Evolutionary conservation across 1,140 invertebrate genomes (phyloP), one percentile per base, ranked within the genome.

Genomic region (Drosophila funebris): DNA sequence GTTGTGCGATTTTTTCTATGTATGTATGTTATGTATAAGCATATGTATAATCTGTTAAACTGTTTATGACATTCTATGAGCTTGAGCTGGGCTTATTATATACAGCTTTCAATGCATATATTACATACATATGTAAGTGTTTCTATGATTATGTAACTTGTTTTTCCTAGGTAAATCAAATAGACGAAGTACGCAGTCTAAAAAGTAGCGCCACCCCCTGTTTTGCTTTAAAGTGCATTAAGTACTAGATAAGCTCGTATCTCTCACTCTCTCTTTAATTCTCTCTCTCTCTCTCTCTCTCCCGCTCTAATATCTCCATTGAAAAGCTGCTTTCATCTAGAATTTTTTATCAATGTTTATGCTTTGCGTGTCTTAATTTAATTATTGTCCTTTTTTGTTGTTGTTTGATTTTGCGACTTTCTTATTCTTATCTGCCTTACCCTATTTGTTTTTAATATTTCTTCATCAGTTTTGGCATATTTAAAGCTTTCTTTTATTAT

Each of bases 351-450:
- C 2, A 1, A 0, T 41, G 16, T 20, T 68, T 43, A 22, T 58
- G 24, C 52, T 58, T 46, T 37, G 27, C 9, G 43, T 50, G 16
- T 27, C 13, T 46, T 68, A 52, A 68, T 68, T 68, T 52, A 68
- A 68, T 68, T 60, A 60, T 31, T 41, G 58, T 33, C 29, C 27
- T 50, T 33, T 41, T 41, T 39, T 39, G 41, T 57, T 66, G 14
- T 44, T 44, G 13, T 33, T 29, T n/a, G n/a, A n/a, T n/a, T n/a
- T n/a, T n/a, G n/a, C n/a, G 52, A 14, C 11, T 24, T 41, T 57
- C 20, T 22, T 6, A 37, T 67, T 48, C 22, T 56, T 44, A 18
- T 50, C 16, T 37, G n/a, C 4, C 39, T 48, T 31, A 29, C 22
- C 14, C 58, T 43, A 44, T 66, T 44, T 53, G 14, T 29, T 52